Percentiles rank a stretch among this genome's conserved stretches.
phyloP scores from a whole-genome alignment of 2,888 invertebrate genomes.

The Caradrina kadenii region DNA sequence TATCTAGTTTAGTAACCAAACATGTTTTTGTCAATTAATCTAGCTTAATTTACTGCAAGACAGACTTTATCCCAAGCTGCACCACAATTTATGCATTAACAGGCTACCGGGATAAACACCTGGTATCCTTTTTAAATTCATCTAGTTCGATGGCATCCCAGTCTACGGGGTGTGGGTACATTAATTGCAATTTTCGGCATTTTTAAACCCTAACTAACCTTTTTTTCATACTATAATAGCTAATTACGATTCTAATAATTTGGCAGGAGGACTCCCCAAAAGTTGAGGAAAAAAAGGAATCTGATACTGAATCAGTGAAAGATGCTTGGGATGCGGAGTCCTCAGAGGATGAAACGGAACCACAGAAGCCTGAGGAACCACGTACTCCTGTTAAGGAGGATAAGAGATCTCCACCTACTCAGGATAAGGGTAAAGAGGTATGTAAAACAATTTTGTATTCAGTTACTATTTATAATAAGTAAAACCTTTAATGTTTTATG shows the following conservation, averaged over 20 bases:
- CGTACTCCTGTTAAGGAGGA: constrained; percentile 69
- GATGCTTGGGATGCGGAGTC: constrained; percentile 96
- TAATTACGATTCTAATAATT: neutral
- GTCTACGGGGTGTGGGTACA: neutral
- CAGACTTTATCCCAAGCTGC: too few relatives aligned
- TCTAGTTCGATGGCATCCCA: neutral
- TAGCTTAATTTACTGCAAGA: too few relatives aligned
- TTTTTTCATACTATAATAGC: too few relatives aligned
- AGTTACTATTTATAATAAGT: neutral
- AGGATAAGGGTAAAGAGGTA: constrained; percentile 68
- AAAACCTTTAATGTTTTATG: too few relatives aligned
- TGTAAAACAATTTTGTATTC: neutral
- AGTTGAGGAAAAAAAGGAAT: constrained; percentile 75
- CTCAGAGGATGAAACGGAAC: constrained; percentile 86
- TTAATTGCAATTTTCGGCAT: too few relatives aligned
- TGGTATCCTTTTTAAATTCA: too few relatives aligned
- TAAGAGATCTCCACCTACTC: constrained; percentile 67
- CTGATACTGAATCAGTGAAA: constrained; percentile 92
- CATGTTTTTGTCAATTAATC: too few relatives aligned
- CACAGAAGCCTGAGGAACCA: constrained; percentile 69
- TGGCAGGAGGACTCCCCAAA: constrained; percentile 76
- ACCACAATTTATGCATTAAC: too few relatives aligned
- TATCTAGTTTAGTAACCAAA: constrained; percentile 1
- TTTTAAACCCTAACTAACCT: too few relatives aligned
- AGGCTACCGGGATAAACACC: too few relatives aligned